Conservation (phyloP, 2,888 invertebrate species). For the Cerastis leucographa region DNA sequence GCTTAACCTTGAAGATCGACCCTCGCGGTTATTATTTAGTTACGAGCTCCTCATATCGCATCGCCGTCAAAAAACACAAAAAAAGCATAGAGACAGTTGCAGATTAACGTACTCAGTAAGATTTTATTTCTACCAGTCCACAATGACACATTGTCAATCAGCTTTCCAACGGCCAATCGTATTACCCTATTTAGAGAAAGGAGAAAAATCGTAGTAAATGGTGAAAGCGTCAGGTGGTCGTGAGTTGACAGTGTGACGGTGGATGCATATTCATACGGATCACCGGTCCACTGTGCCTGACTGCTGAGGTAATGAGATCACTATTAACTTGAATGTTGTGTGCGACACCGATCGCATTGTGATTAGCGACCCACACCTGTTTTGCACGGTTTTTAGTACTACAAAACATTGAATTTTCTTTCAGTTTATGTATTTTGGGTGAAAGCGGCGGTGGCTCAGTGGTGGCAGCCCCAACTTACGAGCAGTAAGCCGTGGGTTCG, state of each 20-base stretch:
- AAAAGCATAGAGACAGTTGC: too few relatives aligned
- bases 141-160: constrained; percentile 29
- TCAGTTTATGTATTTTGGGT: background rate
- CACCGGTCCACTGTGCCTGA: constrained; percentile 44
- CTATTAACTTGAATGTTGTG: constrained; percentile 49
- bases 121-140: background rate
- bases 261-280: constrained; percentile 61
- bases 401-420: background rate
- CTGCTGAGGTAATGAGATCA: constrained; percentile 63
- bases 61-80: too few relatives aligned
- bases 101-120: background rate
- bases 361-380: background rate
- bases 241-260: constrained; percentile 40
- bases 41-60: too few relatives aligned
- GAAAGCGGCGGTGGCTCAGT: too few relatives aligned
- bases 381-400: background rate
- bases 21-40: too few relatives aligned
- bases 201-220: constrained; percentile 62
- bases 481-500: too few relatives aligned
- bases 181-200: constrained; percentile 65
- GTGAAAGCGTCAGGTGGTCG: constrained; percentile 65
- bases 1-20: too few relatives aligned
- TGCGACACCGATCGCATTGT: constrained; percentile 41
- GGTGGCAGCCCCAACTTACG: too few relatives aligned
- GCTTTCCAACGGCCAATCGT: constrained; percentile 45